These are phyloP conservation scores for Peucedramus taeniatus DNA, from an alignment of 2,113 vertebrate species.

Conservation along the genomic window DNA sequence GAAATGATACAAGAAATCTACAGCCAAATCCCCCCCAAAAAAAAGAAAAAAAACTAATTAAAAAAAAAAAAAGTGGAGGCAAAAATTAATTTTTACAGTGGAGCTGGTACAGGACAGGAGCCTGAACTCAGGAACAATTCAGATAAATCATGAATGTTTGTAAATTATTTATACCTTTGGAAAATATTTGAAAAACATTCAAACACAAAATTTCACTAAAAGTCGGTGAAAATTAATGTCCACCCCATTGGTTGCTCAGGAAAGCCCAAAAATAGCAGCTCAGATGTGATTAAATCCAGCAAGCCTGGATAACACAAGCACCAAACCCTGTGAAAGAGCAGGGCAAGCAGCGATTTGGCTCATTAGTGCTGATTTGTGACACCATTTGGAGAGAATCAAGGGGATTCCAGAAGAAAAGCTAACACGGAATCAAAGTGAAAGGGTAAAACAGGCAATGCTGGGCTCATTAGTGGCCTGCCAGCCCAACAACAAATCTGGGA, in stretches of 20 bases:
- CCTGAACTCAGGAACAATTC: neutral
- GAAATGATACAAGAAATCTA: neutral
- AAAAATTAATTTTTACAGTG: neutral
- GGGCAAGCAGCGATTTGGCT: constrained; percentile 17
- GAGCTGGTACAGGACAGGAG: neutral
- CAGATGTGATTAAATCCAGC: constrained; percentile 36
- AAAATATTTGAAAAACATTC: neutral
- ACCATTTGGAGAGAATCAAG: constrained; percentile 34
- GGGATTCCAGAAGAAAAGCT: constrained; percentile 26
- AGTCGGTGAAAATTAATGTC: neutral
- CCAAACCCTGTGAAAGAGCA: neutral
- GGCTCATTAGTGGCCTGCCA: neutral
- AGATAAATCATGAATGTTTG: neutral
- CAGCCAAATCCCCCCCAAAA: no score
- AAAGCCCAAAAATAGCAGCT: neutral
- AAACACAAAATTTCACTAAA: neutral
- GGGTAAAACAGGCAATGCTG: neutral
- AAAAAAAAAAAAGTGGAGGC: fast-evolving
- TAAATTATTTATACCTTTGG: neutral
- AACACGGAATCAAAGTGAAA: neutral
- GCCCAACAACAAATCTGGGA: neutral
- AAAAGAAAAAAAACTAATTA: neutral
- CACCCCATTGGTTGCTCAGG: neutral
- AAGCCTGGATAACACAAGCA: neutral
- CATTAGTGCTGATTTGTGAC: constrained; percentile 55